Evolutionary conservation across 2,888 invertebrate genomes (phyloP).

Genomic region (Dryobotodes eremita): DNA sequence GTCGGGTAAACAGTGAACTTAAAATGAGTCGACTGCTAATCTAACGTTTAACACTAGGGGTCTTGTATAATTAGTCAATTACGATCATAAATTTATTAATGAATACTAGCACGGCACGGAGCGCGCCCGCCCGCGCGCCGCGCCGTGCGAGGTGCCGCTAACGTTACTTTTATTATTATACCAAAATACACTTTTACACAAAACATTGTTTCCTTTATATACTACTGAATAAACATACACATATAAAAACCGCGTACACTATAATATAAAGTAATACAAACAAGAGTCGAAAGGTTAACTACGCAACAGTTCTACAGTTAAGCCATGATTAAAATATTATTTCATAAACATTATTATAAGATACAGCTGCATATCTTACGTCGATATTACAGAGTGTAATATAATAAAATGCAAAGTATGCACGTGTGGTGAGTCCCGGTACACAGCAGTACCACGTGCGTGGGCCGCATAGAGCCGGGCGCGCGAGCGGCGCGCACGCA

Average conservation of each 20-base stretch:
- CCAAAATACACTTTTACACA: slow-evolving; percentile 90
- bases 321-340: slow-evolving; percentile 90
- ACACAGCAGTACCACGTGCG: no score
- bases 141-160: slow-evolving; percentile 71
- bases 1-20: slow-evolving; percentile 85
- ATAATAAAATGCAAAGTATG: slow-evolving; percentile 81
- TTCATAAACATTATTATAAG: slow-evolving; percentile 87
- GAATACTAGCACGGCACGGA: slow-evolving; percentile 73
- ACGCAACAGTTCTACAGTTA: slow-evolving; percentile 90
- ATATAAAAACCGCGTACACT: slow-evolving; percentile 91
- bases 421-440: slow-evolving; percentile 75
- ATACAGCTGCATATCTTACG: slow-evolving; percentile 86
- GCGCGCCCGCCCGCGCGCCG: slow-evolving; percentile 68
- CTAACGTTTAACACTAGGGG: slow-evolving; percentile 88
- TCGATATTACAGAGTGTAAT: slow-evolving; percentile 86
- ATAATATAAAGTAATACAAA: slow-evolving; percentile 90
- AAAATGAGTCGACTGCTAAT: slow-evolving; percentile 83
- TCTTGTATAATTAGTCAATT: slow-evolving; percentile 91
- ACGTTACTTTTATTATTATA: slow-evolving; percentile 81
- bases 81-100: slow-evolving; percentile 90
- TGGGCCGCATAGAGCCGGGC: no score
- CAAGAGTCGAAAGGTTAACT: slow-evolving; percentile 89
- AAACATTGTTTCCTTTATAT: slow-evolving; percentile 85
- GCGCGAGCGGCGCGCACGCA: slow-evolving; percentile 67
- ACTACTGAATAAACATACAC: slow-evolving; percentile 91